A percentile compares a stretch with the other conserved stretches of the same genome.
These are phyloP conservation scores for Malacoraja senta DNA, from an alignment of 2,797 vertebrate species.

Conservation along the genomic window DNA sequence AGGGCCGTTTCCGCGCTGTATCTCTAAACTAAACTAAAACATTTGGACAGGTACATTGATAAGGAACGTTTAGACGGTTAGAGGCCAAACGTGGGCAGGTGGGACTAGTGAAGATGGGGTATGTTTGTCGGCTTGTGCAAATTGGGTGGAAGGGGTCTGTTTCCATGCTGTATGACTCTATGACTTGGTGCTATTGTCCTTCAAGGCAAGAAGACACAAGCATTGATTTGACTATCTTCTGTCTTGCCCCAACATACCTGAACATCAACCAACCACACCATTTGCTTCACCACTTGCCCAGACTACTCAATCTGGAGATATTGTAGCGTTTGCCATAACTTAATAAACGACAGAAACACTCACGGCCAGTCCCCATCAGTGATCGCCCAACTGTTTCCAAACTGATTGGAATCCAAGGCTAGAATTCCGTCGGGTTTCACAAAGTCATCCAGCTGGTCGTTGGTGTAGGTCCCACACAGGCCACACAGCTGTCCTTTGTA, in stretches of 20 bases:
- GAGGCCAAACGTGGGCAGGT: too few species aligned
- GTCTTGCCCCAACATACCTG: too few species aligned
- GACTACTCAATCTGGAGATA: not conserved
- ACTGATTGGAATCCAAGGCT: conserved; percentile 54
- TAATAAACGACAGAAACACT: conserved; percentile 44
- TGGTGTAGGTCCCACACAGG: conserved; percentile 71
- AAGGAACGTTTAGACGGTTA: too few species aligned
- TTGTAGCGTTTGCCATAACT: not conserved
- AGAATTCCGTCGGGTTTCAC: conserved; percentile 55
- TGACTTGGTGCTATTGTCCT: too few species aligned
- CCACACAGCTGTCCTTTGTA: conserved; percentile 65
- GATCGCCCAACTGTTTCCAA: conserved; percentile 70
- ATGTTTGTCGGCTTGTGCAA: too few species aligned
- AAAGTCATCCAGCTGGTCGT: conserved; percentile 64
- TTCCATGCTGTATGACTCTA: too few species aligned
- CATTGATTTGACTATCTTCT: not conserved
- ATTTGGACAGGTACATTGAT: too few species aligned
- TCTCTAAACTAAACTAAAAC: too few species aligned
- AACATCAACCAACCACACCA: not conserved
- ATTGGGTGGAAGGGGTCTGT: too few species aligned
- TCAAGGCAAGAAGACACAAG: not conserved
- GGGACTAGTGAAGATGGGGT: too few species aligned
- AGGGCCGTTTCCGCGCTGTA: too few species aligned
- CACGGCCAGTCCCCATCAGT: conserved; percentile 52
- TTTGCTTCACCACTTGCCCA: not conserved